Evolutionary conservation across 2,113 vertebrate species (phyloP).

Genomic region (Mastomys natalensis): DNA sequence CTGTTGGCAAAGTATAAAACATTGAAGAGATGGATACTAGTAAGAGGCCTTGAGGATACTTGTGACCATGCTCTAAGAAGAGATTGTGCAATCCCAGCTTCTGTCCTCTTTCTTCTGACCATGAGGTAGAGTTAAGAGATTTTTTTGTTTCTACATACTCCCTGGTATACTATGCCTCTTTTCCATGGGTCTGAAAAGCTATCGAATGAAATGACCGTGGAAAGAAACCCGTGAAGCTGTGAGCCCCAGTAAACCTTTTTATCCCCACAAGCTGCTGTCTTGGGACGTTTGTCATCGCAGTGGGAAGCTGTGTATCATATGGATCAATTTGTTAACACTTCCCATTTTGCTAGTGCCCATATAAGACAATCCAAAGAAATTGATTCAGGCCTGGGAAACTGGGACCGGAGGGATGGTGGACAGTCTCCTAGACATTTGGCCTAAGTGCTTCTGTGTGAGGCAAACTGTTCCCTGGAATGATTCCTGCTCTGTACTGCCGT

Average conservation of each 20-base stretch:
- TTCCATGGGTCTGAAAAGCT: neutral
- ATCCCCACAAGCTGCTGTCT: neutral
- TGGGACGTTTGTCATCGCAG: neutral
- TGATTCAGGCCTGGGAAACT: neutral
- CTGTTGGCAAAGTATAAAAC: neutral
- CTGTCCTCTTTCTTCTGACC: neutral
- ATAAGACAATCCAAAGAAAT: neutral
- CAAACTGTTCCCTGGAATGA: neutral
- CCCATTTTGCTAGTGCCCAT: neutral
- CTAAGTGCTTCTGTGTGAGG: neutral
- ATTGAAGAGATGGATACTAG: neutral
- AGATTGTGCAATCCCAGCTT: neutral
- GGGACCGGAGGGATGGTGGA: neutral
- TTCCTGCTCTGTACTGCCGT: rapidly evolving
- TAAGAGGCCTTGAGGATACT: neutral
- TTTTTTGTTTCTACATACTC: neutral
- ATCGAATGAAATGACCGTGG: neutral
- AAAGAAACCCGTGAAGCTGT: neutral
- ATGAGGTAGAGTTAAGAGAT: neutral
- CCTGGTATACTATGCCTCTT: neutral
- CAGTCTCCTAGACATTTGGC: neutral
- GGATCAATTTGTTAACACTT: neutral
- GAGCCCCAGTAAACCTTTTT: neutral
- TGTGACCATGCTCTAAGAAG: neutral
- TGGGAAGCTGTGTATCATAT: neutral